These are phyloP conservation scores for Mystacornis crossleyi DNA, from an alignment of 2,113 vertebrate genomes.

Conservation along the genomic window DNA sequence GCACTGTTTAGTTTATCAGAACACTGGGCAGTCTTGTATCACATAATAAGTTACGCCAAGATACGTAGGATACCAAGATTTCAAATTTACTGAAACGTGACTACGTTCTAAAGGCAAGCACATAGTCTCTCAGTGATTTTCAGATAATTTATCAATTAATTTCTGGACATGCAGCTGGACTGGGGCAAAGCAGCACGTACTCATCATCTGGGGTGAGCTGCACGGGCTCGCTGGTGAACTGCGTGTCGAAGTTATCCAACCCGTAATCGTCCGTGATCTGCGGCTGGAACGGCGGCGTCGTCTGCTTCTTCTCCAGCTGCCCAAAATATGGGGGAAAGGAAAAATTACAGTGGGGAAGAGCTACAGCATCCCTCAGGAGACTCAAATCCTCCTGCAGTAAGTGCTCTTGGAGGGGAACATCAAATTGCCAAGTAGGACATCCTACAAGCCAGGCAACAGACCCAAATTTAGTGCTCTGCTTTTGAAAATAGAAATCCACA, in stretches of 20 bases:
- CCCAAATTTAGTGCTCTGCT: neutral
- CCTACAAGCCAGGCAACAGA: too few species aligned
- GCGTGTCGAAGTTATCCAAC: constrained; percentile 97
- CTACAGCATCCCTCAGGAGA: neutral
- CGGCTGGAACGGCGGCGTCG: constrained; percentile 91
- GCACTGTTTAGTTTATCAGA: neutral
- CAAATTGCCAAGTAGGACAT: neutral
- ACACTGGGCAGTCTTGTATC: neutral
- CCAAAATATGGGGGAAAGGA: neutral
- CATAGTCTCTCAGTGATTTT: accelerated
- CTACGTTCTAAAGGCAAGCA: neutral
- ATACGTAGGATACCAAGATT: neutral
- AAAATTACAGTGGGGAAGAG: accelerated
- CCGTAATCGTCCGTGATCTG: constrained; percentile 96
- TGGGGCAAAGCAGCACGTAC: constrained; percentile 71
- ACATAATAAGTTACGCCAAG: accelerated
- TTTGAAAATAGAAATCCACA: neutral
- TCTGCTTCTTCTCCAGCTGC: constrained; percentile 95
- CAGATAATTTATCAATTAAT: neutral
- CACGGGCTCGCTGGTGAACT: constrained; percentile 99
- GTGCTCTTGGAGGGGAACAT: neutral
- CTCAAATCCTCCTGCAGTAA: neutral
- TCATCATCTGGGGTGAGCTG: constrained; percentile 97
- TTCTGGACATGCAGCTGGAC: neutral
- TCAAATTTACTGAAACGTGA: neutral